Evolutionary conservation across 2,797 vertebrate genomes (phyloP), one percentile per base, ranked within the genome.

Genomic region (Danionella dracula): DNA sequence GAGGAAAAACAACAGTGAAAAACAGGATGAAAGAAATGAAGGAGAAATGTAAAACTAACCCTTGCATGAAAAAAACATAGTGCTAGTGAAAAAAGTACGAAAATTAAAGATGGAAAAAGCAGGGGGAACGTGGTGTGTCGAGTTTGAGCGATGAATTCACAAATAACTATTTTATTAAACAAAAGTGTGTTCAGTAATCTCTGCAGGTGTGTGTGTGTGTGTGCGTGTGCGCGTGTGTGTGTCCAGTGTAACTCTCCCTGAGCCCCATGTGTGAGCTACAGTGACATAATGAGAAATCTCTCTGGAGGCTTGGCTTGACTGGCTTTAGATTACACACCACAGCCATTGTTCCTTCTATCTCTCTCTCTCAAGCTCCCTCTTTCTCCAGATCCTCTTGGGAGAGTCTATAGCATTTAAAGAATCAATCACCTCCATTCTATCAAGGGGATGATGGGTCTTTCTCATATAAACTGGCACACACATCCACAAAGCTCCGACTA

Each of bases 211-310:
- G 19, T 34, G 51, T 46, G 17, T 54, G 48, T n/a, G 20, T 17
- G 34, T 38, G 53, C 27, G 34, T 40, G 53, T 27, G 23, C 13
- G 27, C 19, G 27, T 53, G 31, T 67, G 31, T 46, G 35, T 35
- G 37, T 66, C 64, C 64, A 60, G 56, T 56, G 19, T 58, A 50
- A 69, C 50, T 45, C 48, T 46, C 58, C 37, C 68, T 58, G 58
- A 70, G 68, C 51, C 59, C 50, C 54, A 66, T 70, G 62, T 70
- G 63, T 71, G 68, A 71, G 72, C 64, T 75, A 71, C 65, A 66
- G 71, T 74, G 71, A 74, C 71, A 74, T 66, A 57, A 71, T 71
- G 64, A 68, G 49, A 68, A 60, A 68, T 71, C 60, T 71, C 71
- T 74, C 65, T 15, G n/a, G 66, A 72, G 75, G 57, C 68, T 66